Evolutionary conservation across 2,797 vertebrate species (phyloP).

Genomic region (Halcyon chelicuti): DNA sequence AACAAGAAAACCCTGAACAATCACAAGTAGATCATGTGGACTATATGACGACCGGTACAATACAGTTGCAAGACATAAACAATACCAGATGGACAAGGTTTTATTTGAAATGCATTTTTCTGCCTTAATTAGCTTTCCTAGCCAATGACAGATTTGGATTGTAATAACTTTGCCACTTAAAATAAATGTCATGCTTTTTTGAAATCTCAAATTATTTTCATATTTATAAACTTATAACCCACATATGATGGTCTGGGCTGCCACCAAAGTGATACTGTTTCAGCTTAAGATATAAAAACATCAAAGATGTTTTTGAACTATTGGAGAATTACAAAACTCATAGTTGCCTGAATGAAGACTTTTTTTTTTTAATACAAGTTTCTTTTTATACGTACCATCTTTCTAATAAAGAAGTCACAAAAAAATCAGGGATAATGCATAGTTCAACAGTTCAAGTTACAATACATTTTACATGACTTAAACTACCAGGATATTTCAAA

Average conservation of each 20-base stretch:
- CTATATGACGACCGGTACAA: slow-evolving; percentile 22
- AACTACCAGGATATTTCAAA: slow-evolving; percentile 3
- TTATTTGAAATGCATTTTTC: slow-evolving; percentile 30
- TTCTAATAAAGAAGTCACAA: slow-evolving; percentile 12
- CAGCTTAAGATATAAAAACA: slow-evolving; percentile 65
- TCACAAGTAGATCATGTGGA: slow-evolving; percentile 5
- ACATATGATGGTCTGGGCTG: slow-evolving; percentile 29
- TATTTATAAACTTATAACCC: slow-evolving; percentile 62
- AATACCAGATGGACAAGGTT: slow-evolving; percentile 48
- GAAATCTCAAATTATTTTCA: slow-evolving; percentile 60
- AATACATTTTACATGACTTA: background rate
- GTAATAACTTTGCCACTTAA: slow-evolving; percentile 56
- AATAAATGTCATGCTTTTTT: slow-evolving; percentile 36
- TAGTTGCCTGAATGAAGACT: background rate
- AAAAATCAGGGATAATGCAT: background rate
- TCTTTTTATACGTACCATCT: slow-evolving; percentile 39
- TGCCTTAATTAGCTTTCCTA: slow-evolving; percentile 34
- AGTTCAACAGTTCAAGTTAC: slow-evolving; percentile 56
- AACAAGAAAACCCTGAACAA: slow-evolving; percentile 5
- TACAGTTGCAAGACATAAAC: slow-evolving; percentile 28
- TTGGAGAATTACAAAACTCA: slow-evolving; percentile 53
- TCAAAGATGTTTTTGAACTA: slow-evolving; percentile 73
- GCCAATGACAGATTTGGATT: slow-evolving; percentile 40
- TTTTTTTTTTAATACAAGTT: background rate
- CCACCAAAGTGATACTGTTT: slow-evolving; percentile 57